Evolutionary conservation across 2,888 invertebrate species (phyloP).

Genomic region (Atrina japonica): DNA sequence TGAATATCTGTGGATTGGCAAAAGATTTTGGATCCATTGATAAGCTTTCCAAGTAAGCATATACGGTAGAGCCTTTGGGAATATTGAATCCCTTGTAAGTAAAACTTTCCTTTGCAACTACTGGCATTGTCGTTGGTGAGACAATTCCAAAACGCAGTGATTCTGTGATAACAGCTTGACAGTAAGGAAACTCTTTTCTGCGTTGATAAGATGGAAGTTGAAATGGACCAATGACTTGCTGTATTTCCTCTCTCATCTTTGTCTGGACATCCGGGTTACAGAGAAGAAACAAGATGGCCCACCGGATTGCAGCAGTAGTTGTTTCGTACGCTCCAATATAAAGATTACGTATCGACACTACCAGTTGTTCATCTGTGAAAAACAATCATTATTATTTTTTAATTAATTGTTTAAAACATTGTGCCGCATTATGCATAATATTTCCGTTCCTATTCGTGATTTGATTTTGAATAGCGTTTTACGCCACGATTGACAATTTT

Average conservation of each 20-base stretch:
- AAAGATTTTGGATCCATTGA: too few relatives aligned
- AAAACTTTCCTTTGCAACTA: too few relatives aligned
- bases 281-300: conserved; percentile 11
- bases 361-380: conserved; percentile 7
- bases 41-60: too few relatives aligned
- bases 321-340: conserved; percentile 5
- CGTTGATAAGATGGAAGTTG: not conserved
- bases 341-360: not conserved
- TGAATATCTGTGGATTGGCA: too few relatives aligned
- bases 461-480: too few relatives aligned
- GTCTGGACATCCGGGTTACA: conserved; percentile 16
- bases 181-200: conserved; percentile 5
- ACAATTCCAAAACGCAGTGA: not conserved
- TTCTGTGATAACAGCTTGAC: conserved; percentile 6
- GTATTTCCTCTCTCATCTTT: not conserved
- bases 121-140: not conserved
- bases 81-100: too few relatives aligned
- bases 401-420: too few relatives aligned
- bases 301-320: not conserved
- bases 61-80: too few relatives aligned
- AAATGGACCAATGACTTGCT: not conserved
- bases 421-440: too few relatives aligned
- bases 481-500: too few relatives aligned
- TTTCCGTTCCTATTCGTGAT: too few relatives aligned
- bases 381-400: too few relatives aligned